Conservation (phyloP, 2,888 invertebrate genomes). For the Acleris emargana region DNA sequence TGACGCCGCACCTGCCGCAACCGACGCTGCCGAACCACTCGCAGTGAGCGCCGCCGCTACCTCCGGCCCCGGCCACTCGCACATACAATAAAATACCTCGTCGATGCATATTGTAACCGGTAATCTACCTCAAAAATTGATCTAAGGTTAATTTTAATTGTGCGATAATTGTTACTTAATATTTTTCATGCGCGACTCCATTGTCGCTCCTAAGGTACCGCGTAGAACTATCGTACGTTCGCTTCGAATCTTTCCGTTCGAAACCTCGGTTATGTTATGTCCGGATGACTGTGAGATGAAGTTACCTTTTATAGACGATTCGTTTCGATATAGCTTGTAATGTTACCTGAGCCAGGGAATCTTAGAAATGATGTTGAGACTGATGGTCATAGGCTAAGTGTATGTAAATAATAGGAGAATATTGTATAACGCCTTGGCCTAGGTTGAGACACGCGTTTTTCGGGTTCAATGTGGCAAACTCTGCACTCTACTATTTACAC, state of each 20-base stretch:
- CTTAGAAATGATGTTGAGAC: constrained; percentile 78
- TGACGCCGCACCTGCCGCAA: constrained; percentile 85
- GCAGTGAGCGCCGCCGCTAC: constrained; percentile 72
- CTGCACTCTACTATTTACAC: constrained; percentile 52
- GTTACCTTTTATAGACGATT: constrained; percentile 77
- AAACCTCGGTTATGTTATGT: constrained; percentile 59
- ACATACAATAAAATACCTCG: constrained; percentile 78
- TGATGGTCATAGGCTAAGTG: constrained; percentile 81
- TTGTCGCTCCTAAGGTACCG: constrained; percentile 69
- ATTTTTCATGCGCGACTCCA: constrained; percentile 71
- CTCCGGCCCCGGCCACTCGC: constrained; percentile 47
- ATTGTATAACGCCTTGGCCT: constrained; percentile 79
- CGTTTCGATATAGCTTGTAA: constrained; percentile 71
- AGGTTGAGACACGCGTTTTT: constrained; percentile 73
- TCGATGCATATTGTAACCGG: constrained; percentile 76
- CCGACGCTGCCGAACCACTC: constrained; percentile 85
- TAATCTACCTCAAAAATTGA: constrained; percentile 81
- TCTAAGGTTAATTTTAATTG: constrained; percentile 74
- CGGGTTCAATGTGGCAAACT: constrained; percentile 74
- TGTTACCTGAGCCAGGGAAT: constrained; percentile 73
- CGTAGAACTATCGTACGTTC: constrained; percentile 70
- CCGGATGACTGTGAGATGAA: constrained; percentile 77
- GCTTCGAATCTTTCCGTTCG: constrained; percentile 59
- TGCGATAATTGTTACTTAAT: constrained; percentile 82
- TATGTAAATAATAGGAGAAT: constrained; percentile 83